phyloP scores from a whole-genome alignment of 2,888 invertebrate genomes.

The Cynaeus angustus region DNA sequence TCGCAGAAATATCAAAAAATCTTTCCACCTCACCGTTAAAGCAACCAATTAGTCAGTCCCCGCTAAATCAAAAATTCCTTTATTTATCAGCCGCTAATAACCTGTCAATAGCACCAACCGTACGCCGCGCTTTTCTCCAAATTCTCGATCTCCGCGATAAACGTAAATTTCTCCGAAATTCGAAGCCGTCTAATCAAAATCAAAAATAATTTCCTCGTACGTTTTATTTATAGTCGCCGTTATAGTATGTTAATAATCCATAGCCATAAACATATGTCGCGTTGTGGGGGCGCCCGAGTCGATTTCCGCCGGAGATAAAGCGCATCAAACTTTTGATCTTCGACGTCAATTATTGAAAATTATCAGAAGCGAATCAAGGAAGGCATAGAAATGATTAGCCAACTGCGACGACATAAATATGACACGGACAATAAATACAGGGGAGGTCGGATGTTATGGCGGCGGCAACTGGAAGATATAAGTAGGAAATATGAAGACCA shows the following conservation, averaged over 20 bases:
- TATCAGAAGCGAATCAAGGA: slow-evolving; percentile 36
- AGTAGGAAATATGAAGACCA: slow-evolving; percentile 63
- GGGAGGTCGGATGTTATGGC: slow-evolving; percentile 47
- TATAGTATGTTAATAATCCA: slow-evolving; percentile 65
- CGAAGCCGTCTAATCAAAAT: no score
- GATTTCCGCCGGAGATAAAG: slow-evolving; percentile 65
- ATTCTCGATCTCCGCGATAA: no score
- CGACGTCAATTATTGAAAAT: slow-evolving; percentile 50
- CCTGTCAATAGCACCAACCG: no score
- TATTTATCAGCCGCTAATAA: no score
- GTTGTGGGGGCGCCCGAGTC: slow-evolving; percentile 59
- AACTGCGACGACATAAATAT: slow-evolving; percentile 59
- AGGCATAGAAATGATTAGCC: slow-evolving; percentile 14
- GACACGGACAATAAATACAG: slow-evolving; percentile 59
- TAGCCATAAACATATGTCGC: slow-evolving; percentile 62
- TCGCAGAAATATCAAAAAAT: no score
- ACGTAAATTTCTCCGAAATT: no score
- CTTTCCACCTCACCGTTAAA: no score
- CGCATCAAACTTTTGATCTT: slow-evolving; percentile 61
- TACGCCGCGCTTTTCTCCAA: no score
- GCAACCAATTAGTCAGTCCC: no score
- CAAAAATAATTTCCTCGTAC: background rate
- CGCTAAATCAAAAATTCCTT: no score
- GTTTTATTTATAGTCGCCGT: slow-evolving; percentile 53
- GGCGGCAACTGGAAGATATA: slow-evolving; percentile 59